A percentile compares a stretch with the other conserved stretches of the same genome.
Conservation (phyloP, 2,797 vertebrate species). For the Lacerta agilis region DNA sequence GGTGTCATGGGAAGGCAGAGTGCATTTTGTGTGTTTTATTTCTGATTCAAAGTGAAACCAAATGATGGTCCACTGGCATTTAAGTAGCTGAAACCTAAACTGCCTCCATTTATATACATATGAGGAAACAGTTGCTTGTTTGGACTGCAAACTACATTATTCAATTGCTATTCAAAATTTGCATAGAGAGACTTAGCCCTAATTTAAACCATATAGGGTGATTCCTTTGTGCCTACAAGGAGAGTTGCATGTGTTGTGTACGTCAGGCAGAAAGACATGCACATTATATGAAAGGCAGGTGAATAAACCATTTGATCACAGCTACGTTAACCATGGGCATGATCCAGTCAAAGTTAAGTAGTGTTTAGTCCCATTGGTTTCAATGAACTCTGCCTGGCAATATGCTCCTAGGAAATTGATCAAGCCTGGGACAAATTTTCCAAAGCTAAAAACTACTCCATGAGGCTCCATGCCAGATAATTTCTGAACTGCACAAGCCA, state of each 20-base stretch:
- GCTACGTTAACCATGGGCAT: neutral
- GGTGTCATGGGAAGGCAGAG: slow-evolving; percentile 43
- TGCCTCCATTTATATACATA: slow-evolving; percentile 33
- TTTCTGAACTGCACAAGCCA: slow-evolving; percentile 5
- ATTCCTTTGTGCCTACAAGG: slow-evolving; percentile 39
- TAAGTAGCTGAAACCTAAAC: slow-evolving; percentile 52
- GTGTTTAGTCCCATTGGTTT: neutral
- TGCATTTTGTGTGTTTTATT: slow-evolving; percentile 18
- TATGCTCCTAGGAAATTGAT: slow-evolving; percentile 27
- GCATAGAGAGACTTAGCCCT: slow-evolving; percentile 34
- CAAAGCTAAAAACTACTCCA: neutral
- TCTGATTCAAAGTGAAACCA: slow-evolving; percentile 55
- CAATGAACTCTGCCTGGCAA: neutral
- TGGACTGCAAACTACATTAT: neutral
- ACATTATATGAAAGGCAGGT: slow-evolving; percentile 1
- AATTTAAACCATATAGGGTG: slow-evolving; percentile 29
- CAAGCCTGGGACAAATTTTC: slow-evolving; percentile 39
- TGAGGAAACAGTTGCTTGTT: slow-evolving; percentile 40
- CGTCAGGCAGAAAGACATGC: neutral
- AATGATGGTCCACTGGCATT: slow-evolving; percentile 30
- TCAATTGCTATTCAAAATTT: slow-evolving; percentile 34
- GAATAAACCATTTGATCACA: slow-evolving; percentile 4
- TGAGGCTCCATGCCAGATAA: neutral
- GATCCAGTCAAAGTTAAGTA: neutral
- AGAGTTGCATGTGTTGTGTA: neutral